Evolutionary conservation across 2,113 vertebrate species (phyloP).

Genomic region (Sander vitreus): DNA sequence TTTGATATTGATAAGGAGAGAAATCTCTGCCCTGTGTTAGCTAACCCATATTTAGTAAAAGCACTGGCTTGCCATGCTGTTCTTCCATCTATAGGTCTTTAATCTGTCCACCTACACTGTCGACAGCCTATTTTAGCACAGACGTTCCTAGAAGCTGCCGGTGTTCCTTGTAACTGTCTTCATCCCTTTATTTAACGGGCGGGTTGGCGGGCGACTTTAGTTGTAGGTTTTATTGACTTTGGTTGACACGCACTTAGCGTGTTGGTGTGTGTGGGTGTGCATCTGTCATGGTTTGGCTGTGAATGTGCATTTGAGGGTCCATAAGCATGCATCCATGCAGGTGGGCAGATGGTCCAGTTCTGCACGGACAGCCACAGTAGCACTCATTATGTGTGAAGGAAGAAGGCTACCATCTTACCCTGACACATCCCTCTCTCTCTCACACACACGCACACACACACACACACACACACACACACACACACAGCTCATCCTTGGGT

Average conservation of each 20-base stretch:
- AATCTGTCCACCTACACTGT: conserved; percentile 33
- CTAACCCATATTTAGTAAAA: conserved; percentile 43
- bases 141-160: conserved; percentile 31
- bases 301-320: conserved; percentile 35
- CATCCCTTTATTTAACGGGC: conserved; percentile 44
- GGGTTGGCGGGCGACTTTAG: conserved; percentile 19
- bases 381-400: conserved; percentile 50
- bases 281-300: conserved; percentile 37
- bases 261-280: conserved; percentile 22
- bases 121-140: conserved; percentile 40
- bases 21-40: background rate
- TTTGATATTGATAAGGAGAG: conserved; percentile 1
- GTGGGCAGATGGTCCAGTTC: conserved; percentile 77
- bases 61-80: background rate
- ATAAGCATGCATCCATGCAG: conserved; percentile 45
- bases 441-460: conserved; percentile 49
- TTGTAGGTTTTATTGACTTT: conserved; percentile 50
- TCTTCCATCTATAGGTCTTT: conserved; percentile 41
- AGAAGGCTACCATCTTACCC: conserved; percentile 50
- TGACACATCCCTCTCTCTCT: background rate
- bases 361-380: conserved; percentile 65
- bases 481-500: conserved; percentile 45
- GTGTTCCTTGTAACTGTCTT: conserved; percentile 40
- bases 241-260: conserved; percentile 33
- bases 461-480: conserved; percentile 20